Conservation (phyloP, 2,113 vertebrate genomes). For the Podocnemis expansa region DNA sequence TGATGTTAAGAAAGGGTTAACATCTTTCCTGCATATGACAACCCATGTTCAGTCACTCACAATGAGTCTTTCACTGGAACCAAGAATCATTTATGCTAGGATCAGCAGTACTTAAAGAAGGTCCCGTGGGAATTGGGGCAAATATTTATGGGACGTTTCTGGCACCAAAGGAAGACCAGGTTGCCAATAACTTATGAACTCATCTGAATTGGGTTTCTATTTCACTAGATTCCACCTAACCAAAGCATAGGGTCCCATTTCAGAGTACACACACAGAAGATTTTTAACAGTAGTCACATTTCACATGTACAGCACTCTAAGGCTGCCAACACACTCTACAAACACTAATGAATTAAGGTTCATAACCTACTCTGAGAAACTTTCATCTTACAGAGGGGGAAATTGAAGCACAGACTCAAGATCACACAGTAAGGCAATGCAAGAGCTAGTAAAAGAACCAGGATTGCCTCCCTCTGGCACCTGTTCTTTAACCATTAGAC, state of each 20-base stretch:
- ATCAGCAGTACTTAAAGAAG: background rate
- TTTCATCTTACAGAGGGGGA: background rate
- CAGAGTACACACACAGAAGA: background rate
- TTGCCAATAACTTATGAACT: background rate
- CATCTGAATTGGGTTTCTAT: background rate
- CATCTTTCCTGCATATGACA: background rate
- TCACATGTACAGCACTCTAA: background rate
- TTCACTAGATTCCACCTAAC: background rate
- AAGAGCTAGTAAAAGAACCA: background rate
- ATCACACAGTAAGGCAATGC: background rate
- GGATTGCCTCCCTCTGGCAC: background rate
- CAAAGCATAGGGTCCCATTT: background rate
- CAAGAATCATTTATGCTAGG: background rate
- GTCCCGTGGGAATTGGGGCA: background rate
- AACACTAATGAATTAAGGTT: background rate
- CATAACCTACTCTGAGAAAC: background rate
- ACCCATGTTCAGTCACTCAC: background rate
- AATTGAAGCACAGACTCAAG: background rate
- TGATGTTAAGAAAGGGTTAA: background rate
- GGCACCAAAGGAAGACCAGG: background rate
- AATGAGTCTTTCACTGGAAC: background rate
- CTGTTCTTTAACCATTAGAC: background rate
- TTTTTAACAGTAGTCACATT: background rate
- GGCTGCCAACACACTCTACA: background rate
- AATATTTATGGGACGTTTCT: background rate